phyloP scores from a whole-genome alignment of 2,888 invertebrate genomes.

The Xanthia togata region DNA sequence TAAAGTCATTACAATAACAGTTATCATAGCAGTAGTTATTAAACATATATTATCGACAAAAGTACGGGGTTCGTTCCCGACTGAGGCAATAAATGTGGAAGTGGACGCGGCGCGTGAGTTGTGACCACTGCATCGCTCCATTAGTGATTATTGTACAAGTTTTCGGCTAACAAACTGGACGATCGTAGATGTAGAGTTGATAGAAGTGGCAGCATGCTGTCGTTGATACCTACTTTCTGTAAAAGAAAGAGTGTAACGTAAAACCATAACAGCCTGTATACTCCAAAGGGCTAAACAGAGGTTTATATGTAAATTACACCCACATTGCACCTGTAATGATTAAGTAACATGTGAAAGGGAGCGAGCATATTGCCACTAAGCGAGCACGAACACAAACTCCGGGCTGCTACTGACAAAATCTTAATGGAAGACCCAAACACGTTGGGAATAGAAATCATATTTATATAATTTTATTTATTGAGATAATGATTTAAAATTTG shows the following conservation, averaged over 20 bases:
- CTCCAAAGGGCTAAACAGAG: background rate
- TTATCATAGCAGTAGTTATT: constrained; percentile 34
- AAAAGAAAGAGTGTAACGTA: background rate
- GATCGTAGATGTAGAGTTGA: constrained; percentile 54
- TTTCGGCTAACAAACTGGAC: constrained; percentile 83
- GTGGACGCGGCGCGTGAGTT: constrained; percentile 77
- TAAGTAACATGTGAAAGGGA: background rate
- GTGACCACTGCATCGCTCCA: constrained; percentile 89
- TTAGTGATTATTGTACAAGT: constrained; percentile 89
- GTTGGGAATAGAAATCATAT: background rate
- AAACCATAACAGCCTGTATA: background rate
- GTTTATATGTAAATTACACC: background rate
- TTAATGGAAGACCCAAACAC: background rate
- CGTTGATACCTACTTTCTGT: background rate
- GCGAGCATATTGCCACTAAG: background rate
- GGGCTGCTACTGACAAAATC: background rate
- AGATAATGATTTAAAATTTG: background rate
- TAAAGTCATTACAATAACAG: constrained; percentile 20
- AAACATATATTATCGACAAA: constrained; percentile 65
- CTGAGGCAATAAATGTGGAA: constrained; percentile 59
- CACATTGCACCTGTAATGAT: background rate
- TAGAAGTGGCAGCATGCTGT: constrained; percentile 67
- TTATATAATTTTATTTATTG: background rate
- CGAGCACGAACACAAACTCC: background rate
- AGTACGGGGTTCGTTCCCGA: constrained; percentile 67